These are phyloP conservation scores for Nestor notabilis DNA, from an alignment of 2,113 vertebrate species.

Conservation along the genomic window DNA sequence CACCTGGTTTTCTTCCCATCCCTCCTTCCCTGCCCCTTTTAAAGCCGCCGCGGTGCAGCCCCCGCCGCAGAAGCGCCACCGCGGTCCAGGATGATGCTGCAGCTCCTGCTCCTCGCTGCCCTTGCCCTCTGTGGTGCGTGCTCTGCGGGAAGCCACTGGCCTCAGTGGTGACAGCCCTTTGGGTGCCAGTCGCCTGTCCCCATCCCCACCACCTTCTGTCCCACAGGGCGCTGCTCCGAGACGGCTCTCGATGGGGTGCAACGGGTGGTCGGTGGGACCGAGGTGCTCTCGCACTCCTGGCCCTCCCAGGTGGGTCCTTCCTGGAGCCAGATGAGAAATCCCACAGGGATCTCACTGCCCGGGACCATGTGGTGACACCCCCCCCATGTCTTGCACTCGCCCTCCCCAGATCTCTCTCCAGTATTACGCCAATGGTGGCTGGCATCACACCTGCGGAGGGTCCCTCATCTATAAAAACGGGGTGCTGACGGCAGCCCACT, in stretches of 20 bases:
- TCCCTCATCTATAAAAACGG: constrained; percentile 81
- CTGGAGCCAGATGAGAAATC: accelerated
- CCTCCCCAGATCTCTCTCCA: constrained; percentile 82
- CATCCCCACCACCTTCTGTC: neutral
- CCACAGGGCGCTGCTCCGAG: constrained; percentile 76
- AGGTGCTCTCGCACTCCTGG: constrained; percentile 80
- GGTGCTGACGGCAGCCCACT: constrained; percentile 91
- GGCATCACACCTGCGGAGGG: constrained; percentile 87
- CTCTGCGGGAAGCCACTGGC: accelerated
- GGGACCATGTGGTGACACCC: accelerated
- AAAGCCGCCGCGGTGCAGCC: accelerated
- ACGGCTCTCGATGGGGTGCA: constrained; percentile 28
- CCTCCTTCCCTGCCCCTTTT: neutral
- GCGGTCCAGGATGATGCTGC: neutral
- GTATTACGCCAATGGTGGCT: constrained; percentile 66
- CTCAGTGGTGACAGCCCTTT: accelerated
- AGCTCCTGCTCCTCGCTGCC: constrained; percentile 5
- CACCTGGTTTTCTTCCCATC: neutral
- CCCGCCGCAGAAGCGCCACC: accelerated
- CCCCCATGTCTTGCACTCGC: accelerated
- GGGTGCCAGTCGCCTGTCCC: accelerated
- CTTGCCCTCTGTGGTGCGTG: neutral
- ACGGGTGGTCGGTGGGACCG: constrained; percentile 86
- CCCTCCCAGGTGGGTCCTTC: constrained; percentile 85
- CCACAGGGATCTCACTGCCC: accelerated